Base-by-base conservation (phyloP, 2,888 invertebrate genomes). In the Petrophora chlorosata region DNA sequence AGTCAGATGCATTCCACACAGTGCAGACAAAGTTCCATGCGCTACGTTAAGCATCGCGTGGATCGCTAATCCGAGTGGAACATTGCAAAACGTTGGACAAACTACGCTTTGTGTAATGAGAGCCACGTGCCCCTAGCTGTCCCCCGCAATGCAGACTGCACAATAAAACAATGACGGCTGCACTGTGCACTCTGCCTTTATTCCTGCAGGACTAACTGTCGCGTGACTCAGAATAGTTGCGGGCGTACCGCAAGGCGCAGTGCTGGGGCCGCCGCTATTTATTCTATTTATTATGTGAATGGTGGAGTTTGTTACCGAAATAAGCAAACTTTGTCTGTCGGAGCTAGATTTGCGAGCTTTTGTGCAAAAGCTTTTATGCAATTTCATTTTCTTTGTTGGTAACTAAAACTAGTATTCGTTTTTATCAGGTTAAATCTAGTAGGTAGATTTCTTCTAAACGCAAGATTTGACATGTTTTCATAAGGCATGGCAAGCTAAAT, bases 51-150 rank as follows among this genome's bases (percentile, higher is more conserved):
- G 76, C 82, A 78, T 76, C 72, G 76, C 70, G 66, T 77, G 75
- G 78, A 77, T 81, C 78, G 80, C 79, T 84, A 87, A 85, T 86
- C 84, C 84, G 68, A 80, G 78, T 81, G 79, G 79, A 83, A 76
- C 83, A 81, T 82, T 79, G 85, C 84, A 84, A 85, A 89, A 86
- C 85, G 79, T 79, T 82, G 85, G 79, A 82, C 82, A 87, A 87
- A 88, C 86, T 82, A 77, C 79, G 82, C 89, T 88, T 88, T 89
- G 85, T 87, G 84, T 89, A 90, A 89, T 88, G 88, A 89, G 85
- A 71, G 88, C 85, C 90, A 90, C 90, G 89, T 90, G 90, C 88
- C 70, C 88, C 87, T 89, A 88, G 84, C 87, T 72, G 76, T 82
- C 86, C 83, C 87, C 89, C 82, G 90, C 90, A 89, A 79, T 89